Evolutionary conservation across 2,797 vertebrate species (phyloP), one percentile per base, ranked within the genome.

Genomic region (Pangasius macronema): DNA sequence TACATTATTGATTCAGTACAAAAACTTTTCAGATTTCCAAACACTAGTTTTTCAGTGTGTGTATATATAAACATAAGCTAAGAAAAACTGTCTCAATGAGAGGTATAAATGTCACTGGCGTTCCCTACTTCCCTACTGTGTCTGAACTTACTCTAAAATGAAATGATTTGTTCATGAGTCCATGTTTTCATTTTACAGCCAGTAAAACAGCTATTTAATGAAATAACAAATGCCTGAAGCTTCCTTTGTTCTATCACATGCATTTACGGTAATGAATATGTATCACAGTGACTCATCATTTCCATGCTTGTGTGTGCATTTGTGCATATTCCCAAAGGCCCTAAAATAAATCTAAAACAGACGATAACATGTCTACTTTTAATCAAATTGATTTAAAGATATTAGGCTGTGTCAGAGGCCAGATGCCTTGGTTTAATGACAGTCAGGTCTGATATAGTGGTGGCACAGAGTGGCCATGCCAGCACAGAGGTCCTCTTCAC

Each of bases 321-420:
- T 36, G 72, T 79, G 49, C 33, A 27, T 30, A 82, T 63, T 63
- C 59, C 80, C 51, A 57, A 36, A 59, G 55, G 59, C 53, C 39
- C 39, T 22, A 76, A 77, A 77, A 81, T 36, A 85, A 88, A 92
- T 89, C 87, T 63, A 87, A 89, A 92, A 85, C 53, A 84, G 85
- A 92, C 55, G 81, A 92, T 82, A 85, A 81, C 85, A 82, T 87
- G 70, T 59, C 77, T 84, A 90, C 88, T 89, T 90, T 91, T 92
- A 89, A 90, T 92, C 85, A 89, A 90, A 89, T 90, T 93, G 90
- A 91, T 94, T 90, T 89, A 79, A 91, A 93, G 91, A 87, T 67
- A 88, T 90, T 67, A 75, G 55, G 84, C 86, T 89, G 72, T 87
- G 88, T 92, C 91, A 89, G 86, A 89, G 92, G 88, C 89, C 89